These are phyloP conservation scores for Cottoperca gobio DNA, from an alignment of 2,797 vertebrate species.

Conservation along the genomic window DNA sequence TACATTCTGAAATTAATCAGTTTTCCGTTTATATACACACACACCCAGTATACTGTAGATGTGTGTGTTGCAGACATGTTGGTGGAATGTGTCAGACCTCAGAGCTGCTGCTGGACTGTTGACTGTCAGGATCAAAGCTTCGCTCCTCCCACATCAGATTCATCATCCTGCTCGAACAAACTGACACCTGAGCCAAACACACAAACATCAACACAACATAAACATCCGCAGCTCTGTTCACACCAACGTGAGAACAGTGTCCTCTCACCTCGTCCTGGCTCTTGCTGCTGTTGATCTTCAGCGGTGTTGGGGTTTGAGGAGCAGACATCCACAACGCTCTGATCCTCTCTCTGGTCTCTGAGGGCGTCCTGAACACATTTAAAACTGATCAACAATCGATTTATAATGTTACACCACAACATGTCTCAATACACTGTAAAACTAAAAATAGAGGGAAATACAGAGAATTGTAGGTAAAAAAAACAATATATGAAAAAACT, in stretches of 20 bases:
- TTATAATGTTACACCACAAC: too few relatives aligned
- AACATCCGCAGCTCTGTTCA: too few relatives aligned
- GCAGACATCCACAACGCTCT: neutral
- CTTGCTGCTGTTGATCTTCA: constrained; percentile 26
- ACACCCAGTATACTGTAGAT: too few relatives aligned
- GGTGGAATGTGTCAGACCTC: constrained; percentile 55
- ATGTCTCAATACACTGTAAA: too few relatives aligned
- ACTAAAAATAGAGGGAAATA: too few relatives aligned
- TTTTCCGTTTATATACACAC: too few relatives aligned
- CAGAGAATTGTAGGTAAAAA: too few relatives aligned
- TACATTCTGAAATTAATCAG: too few relatives aligned
- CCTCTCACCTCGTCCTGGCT: constrained; percentile 39
- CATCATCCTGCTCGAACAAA: neutral
- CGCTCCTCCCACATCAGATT: constrained; percentile 18
- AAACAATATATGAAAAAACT: too few relatives aligned
- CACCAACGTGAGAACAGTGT: too few relatives aligned
- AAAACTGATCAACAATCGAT: neutral
- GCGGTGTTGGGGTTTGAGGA: constrained; percentile 52
- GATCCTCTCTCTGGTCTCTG: constrained; percentile 18
- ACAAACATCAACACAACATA: too few relatives aligned
- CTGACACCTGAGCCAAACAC: constrained; percentile 32
- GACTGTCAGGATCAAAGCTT: neutral
- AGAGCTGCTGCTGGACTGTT: constrained; percentile 44
- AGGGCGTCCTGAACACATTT: constrained; percentile 33
- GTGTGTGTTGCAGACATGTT: too few relatives aligned